phyloP scores from a whole-genome alignment of 1,140 invertebrate genomes.

The fruit fly (Drosophila melanogaster) region DNA sequence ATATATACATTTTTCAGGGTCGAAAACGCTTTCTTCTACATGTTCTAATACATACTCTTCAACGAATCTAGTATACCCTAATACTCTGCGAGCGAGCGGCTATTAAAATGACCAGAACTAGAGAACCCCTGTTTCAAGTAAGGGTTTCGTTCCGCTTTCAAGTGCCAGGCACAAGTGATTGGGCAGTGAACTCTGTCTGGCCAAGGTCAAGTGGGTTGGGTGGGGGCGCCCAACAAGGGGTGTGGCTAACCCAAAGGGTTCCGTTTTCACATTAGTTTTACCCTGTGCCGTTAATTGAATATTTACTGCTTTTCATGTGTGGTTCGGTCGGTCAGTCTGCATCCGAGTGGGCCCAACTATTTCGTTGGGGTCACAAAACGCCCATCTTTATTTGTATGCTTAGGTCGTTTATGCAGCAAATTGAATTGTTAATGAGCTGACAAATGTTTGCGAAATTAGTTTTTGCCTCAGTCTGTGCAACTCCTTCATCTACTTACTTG shows the following conservation, averaged over 20 bases:
- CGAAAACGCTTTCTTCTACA: too few species aligned
- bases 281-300: slow-evolving; percentile 71
- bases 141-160: slow-evolving; percentile 27
- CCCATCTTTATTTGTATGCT: slow-evolving; percentile 56
- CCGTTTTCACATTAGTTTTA: slow-evolving; percentile 48
- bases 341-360: slow-evolving; percentile 31
- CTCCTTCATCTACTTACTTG: background rate
- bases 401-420: slow-evolving; percentile 81
- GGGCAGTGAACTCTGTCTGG: slow-evolving; percentile 28
- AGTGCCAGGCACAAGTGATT: slow-evolving; percentile 45
- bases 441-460: slow-evolving; percentile 75
- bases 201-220: slow-evolving; percentile 14
- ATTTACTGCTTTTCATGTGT: slow-evolving; percentile 70
- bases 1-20: background rate
- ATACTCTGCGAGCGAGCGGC: too few species aligned
- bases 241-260: slow-evolving; percentile 47
- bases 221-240: background rate
- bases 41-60: too few species aligned
- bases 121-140: background rate
- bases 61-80: too few species aligned
- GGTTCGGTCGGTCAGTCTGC: slow-evolving; percentile 37
- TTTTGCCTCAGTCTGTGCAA: slow-evolving; percentile 14
- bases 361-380: background rate
- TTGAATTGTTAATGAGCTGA: slow-evolving; percentile 82
- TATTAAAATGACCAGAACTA: slow-evolving; percentile 9